phyloP scores from a whole-genome alignment of 2,888 invertebrate genomes.

The Pocota personata region DNA sequence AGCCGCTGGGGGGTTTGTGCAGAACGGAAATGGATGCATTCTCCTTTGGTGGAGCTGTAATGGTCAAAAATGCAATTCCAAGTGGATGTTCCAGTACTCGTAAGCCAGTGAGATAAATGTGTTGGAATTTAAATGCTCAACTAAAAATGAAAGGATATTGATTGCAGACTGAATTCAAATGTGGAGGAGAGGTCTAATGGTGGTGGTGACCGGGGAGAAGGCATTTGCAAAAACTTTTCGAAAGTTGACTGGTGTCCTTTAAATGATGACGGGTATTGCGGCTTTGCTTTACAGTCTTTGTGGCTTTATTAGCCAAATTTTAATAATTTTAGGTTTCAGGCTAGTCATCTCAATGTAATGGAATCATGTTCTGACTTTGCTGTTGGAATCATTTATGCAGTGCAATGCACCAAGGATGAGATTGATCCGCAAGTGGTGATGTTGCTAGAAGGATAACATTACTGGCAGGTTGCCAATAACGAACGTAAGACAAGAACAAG shows the following conservation, averaged over 20 bases:
- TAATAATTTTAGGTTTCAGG: not conserved
- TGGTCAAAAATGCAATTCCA: constrained; percentile 68
- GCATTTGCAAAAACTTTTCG: not conserved
- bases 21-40: constrained; percentile 46
- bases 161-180: constrained; percentile 50
- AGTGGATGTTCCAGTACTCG: constrained; percentile 61
- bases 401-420: too few relatives aligned
- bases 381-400: too few relatives aligned
- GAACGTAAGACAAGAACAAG: too few relatives aligned
- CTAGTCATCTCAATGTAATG: too few relatives aligned
- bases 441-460: too few relatives aligned
- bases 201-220: not conserved
- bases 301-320: constrained; percentile 53
- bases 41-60: constrained; percentile 23
- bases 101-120: constrained; percentile 65
- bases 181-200: too few relatives aligned
- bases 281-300: constrained; percentile 8
- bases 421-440: too few relatives aligned
- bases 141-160: constrained; percentile 46
- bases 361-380: too few relatives aligned
- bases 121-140: constrained; percentile 46
- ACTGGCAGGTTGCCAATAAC: too few relatives aligned
- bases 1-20: not conserved
- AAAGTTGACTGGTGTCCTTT: constrained; percentile 10
- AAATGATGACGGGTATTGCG: constrained; percentile 48